Percentiles rank a stretch among this genome's conserved stretches.
Evolutionary conservation across 2,888 invertebrate species (phyloP).

Genomic region (Cecidostiba fungosa): DNA sequence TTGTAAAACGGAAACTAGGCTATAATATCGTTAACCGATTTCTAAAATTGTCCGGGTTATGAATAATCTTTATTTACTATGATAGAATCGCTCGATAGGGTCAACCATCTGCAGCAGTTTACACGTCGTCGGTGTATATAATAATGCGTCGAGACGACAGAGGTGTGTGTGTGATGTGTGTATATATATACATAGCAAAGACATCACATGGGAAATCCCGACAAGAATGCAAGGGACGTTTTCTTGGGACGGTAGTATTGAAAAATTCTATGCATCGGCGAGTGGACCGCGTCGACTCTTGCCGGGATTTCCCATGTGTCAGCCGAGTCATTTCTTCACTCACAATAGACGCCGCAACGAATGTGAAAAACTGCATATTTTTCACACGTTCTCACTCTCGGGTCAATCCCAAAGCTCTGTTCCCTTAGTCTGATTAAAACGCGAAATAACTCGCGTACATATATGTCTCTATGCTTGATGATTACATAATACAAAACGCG

Average conservation of each 20-base stretch:
- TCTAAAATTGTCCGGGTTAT: background rate
- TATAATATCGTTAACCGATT: too few species aligned
- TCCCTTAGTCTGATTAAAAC: slow-evolving; percentile 57
- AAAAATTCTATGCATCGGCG: slow-evolving; percentile 66
- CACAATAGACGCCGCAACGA: slow-evolving; percentile 23
- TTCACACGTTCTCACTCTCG: background rate
- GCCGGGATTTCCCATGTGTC: slow-evolving; percentile 66
- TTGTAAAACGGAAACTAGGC: too few species aligned
- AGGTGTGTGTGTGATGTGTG: too few species aligned
- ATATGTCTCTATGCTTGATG: background rate
- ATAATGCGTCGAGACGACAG: background rate
- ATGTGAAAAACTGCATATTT: slow-evolving; percentile 43
- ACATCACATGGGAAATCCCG: slow-evolving; percentile 65
- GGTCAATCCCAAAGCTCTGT: background rate
- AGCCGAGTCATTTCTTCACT: slow-evolving; percentile 49
- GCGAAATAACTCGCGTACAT: slow-evolving; percentile 33
- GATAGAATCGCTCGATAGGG: background rate
- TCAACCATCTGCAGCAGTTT: background rate
- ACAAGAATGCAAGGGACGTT: slow-evolving; percentile 50
- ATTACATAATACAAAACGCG: background rate
- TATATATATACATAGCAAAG: too few species aligned
- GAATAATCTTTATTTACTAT: background rate
- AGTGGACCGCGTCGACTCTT: slow-evolving; percentile 58
- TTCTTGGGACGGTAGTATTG: slow-evolving; percentile 59
- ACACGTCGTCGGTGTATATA: background rate